Conservation (phyloP, 2,797 vertebrate genomes). For the Naso thynnoides region DNA sequence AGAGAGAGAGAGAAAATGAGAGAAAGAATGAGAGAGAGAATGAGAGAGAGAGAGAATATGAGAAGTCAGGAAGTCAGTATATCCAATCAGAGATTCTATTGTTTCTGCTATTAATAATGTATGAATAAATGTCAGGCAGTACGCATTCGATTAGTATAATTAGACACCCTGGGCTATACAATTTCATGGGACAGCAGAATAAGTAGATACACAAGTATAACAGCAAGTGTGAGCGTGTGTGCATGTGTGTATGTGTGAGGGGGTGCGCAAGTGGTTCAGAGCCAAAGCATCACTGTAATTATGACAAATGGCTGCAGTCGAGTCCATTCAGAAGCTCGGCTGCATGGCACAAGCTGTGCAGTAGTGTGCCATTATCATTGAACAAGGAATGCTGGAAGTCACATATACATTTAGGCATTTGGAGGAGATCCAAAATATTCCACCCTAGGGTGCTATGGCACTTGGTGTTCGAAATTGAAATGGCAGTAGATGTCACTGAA, state of each 20-base stretch:
- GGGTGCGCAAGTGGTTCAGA: conserved; percentile 30
- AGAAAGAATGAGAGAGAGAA: conserved; percentile 54
- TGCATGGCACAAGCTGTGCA: conserved; percentile 38
- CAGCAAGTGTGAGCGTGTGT: conserved; percentile 29
- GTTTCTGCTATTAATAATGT: conserved; percentile 86
- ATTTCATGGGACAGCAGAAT: conserved; percentile 76
- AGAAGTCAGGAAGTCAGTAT: conserved; percentile 70
- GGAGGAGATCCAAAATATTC: conserved; percentile 52
- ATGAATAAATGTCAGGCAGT: conserved; percentile 83
- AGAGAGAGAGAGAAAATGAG: conserved; percentile 55
- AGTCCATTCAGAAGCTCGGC: conserved; percentile 57
- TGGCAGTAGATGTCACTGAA: conserved; percentile 35
- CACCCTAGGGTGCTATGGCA: conserved; percentile 50
- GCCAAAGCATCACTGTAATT: conserved; percentile 73
- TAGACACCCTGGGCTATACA: conserved; percentile 80
- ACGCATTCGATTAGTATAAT: conserved; percentile 86
- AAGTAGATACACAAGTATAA: conserved; percentile 64
- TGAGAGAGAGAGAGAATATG: conserved; percentile 53
- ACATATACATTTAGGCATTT: conserved; percentile 54
- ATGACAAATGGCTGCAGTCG: conserved; percentile 75
- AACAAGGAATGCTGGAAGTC: conserved; percentile 34
- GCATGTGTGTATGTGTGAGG: conserved; percentile 14
- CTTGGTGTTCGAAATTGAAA: conserved; percentile 42
- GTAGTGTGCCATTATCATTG: conserved; percentile 39
- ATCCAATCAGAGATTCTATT: conserved; percentile 81